Evolutionary conservation across 2,797 vertebrate species (phyloP).

Genomic region (Enteromius fasciolatus): DNA sequence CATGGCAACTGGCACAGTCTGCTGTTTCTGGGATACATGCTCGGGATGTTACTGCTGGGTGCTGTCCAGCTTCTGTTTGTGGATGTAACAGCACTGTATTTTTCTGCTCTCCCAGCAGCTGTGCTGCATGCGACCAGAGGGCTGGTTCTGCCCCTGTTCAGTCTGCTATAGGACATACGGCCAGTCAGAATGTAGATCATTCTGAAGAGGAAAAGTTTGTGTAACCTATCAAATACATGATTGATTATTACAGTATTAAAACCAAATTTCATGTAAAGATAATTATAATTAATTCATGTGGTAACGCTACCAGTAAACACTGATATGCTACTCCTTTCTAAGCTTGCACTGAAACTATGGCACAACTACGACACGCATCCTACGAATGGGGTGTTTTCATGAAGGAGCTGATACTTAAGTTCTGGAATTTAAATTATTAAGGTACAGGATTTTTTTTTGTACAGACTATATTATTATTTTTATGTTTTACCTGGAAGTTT

Average conservation of each 20-base stretch:
- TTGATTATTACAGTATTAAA: slow-evolving; percentile 26
- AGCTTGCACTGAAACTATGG: neutral
- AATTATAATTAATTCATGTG: neutral
- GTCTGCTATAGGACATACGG: slow-evolving; percentile 57
- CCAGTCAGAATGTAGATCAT: neutral
- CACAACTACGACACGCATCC: neutral
- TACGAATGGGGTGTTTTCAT: neutral
- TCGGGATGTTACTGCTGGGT: slow-evolving; percentile 75
- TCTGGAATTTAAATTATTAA: slow-evolving; percentile 8
- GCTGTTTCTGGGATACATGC: slow-evolving; percentile 78
- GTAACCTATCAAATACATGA: neutral
- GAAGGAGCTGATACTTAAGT: neutral
- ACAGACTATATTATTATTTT: neutral
- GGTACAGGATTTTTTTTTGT: neutral
- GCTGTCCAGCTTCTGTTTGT: slow-evolving; percentile 69
- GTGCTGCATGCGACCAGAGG: slow-evolving; percentile 69
- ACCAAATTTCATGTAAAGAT: neutral
- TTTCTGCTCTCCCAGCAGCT: slow-evolving; percentile 71
- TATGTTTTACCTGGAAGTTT: neutral
- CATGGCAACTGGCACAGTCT: slow-evolving; percentile 75
- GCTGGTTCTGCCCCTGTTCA: slow-evolving; percentile 63
- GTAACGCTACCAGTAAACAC: neutral
- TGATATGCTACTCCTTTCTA: neutral
- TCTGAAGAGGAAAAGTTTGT: neutral
- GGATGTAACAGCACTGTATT: slow-evolving; percentile 60